These are phyloP conservation scores for Candoia aspera DNA, from an alignment of 2,113 vertebrate genomes.

Conservation along the genomic window DNA sequence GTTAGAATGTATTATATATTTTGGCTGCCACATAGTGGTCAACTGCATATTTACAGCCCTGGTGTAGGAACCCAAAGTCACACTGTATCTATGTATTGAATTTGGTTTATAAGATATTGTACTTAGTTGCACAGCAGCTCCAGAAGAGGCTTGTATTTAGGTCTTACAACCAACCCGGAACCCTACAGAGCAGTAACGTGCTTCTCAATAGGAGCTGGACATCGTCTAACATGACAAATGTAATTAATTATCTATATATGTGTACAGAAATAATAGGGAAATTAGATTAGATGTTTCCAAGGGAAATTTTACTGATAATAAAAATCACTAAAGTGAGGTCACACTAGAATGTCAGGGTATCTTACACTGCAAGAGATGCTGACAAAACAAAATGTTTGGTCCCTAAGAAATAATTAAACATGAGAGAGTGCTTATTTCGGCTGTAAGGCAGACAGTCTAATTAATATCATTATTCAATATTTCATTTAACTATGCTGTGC, in stretches of 20 bases:
- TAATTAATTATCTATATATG: neutral
- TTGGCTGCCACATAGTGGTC: too few relatives aligned
- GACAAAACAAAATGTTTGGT: conserved; percentile 43
- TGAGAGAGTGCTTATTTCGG: conserved; percentile 33
- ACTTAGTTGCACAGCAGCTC: neutral
- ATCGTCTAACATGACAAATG: too few relatives aligned
- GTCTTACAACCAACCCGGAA: neutral
- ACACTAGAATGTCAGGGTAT: neutral
- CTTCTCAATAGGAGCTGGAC: neutral
- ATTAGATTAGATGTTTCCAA: neutral
- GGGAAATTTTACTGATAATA: neutral
- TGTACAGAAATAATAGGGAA: neutral
- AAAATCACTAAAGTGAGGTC: neutral
- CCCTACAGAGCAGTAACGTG: neutral
- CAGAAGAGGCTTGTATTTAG: neutral
- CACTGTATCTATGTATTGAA: neutral
- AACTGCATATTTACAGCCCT: too few relatives aligned
- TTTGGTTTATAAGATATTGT: neutral
- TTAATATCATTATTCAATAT: conserved; percentile 45
- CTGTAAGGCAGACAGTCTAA: conserved; percentile 38
- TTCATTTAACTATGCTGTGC: conserved; percentile 48
- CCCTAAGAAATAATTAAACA: conserved; percentile 61
- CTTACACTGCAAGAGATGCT: neutral
- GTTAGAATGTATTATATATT: too few relatives aligned
- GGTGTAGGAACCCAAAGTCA: too few relatives aligned